Conservation (phyloP, 2,888 invertebrate species). For the Nomada lathburiana region DNA sequence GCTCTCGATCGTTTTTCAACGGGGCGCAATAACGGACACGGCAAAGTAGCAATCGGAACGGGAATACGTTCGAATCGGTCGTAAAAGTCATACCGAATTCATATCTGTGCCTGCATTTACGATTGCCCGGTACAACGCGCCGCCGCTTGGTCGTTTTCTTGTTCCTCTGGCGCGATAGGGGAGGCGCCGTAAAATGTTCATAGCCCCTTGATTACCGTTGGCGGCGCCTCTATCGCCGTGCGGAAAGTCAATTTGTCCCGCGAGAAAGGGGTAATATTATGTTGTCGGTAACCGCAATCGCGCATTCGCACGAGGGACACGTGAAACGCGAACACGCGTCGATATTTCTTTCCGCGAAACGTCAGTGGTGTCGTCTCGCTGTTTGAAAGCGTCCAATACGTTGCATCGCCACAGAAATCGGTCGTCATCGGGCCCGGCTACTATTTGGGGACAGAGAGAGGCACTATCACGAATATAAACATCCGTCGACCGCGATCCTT, state of each 20-base stretch:
- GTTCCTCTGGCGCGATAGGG: neutral
- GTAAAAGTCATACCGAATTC: slow-evolving; percentile 47
- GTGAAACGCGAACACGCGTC: slow-evolving; percentile 46
- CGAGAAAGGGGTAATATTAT: slow-evolving; percentile 36
- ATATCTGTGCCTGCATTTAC: slow-evolving; percentile 21
- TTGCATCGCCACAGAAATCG: slow-evolving; percentile 64
- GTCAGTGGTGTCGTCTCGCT: slow-evolving; percentile 59
- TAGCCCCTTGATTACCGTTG: slow-evolving; percentile 33
- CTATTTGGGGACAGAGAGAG: slow-evolving; percentile 75
- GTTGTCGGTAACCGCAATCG: slow-evolving; percentile 20
- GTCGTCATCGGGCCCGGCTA: slow-evolving; percentile 71
- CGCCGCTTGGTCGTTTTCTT: slow-evolving; percentile 8
- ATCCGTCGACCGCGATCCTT: slow-evolving; percentile 76
- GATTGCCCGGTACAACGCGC: neutral
- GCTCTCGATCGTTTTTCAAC: slow-evolving; percentile 23
- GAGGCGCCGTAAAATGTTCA: slow-evolving; percentile 52
- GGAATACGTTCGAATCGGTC: slow-evolving; percentile 15
- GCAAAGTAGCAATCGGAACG: slow-evolving; percentile 12
- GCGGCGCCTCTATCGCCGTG: neutral
- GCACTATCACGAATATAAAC: slow-evolving; percentile 77
- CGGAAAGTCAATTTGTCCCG: slow-evolving; percentile 45
- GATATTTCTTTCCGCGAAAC: slow-evolving; percentile 68
- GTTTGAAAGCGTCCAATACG: slow-evolving; percentile 70
- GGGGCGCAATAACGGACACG: slow-evolving; percentile 3
- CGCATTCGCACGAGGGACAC: slow-evolving; percentile 24